Evolutionary conservation across 2,797 vertebrate genomes (phyloP).

Genomic region (Onychomys arenicola): DNA sequence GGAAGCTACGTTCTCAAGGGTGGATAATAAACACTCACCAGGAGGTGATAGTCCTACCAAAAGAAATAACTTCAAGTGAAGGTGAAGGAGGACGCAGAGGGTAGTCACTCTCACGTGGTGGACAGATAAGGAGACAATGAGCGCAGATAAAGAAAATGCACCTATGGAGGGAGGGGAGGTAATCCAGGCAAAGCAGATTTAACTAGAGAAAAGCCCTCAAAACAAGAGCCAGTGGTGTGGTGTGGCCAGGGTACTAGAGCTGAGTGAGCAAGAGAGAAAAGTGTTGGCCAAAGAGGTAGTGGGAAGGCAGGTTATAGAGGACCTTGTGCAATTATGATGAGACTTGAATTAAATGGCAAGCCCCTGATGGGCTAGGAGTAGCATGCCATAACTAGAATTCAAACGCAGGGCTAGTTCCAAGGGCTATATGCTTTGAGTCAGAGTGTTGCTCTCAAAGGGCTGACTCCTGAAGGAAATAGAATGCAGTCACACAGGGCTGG

Average conservation of each 20-base stretch:
- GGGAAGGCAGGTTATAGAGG: background rate
- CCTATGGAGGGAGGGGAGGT: background rate
- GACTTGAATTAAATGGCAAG: constrained; percentile 46
- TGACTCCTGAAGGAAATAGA: constrained; percentile 60
- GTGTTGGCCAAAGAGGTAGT: background rate
- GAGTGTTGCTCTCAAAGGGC: constrained; percentile 51
- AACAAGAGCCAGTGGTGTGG: background rate
- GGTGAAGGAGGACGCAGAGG: background rate
- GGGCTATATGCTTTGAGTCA: background rate
- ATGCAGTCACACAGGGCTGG: constrained; percentile 51
- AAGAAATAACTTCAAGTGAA: constrained; percentile 44
- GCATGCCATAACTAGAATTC: constrained; percentile 43
- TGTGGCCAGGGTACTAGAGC: background rate
- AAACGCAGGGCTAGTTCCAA: constrained; percentile 43
- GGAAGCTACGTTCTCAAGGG: constrained; percentile 30
- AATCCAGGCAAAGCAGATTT: background rate
- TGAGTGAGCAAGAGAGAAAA: background rate
- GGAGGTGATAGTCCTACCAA: constrained; percentile 13
- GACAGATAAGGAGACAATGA: constrained; percentile 13
- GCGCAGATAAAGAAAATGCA: constrained; percentile 21
- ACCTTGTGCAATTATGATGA: background rate
- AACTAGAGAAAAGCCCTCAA: constrained; percentile 49
- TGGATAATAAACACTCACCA: constrained; percentile 35
- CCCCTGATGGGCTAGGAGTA: background rate
- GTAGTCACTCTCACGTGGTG: background rate